phyloP scores from a whole-genome alignment of 1,140 invertebrate species.

The Babylonia areolata region DNA sequence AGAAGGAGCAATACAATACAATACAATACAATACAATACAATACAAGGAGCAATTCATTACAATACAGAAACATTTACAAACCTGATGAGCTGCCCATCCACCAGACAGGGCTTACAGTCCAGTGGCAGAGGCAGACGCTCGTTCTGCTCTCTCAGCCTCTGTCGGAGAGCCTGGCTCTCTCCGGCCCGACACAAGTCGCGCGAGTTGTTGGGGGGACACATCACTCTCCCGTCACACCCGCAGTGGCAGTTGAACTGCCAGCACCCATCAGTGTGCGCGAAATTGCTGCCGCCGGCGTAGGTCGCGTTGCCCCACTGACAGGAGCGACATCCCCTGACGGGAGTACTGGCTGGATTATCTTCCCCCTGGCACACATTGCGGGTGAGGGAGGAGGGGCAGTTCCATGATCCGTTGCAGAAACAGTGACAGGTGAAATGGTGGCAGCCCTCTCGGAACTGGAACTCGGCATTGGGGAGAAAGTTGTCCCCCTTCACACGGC shows the following conservation, averaged over 20 bases:
- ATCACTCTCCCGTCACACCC: conserved; percentile 36
- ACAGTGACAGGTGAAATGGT: conserved; percentile 58
- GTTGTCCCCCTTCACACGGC: conserved; percentile 42
- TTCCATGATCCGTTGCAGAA: conserved; percentile 57
- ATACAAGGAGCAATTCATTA: too few species aligned
- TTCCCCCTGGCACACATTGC: conserved; percentile 49
- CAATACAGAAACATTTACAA: too few species aligned
- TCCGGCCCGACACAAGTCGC: conserved; percentile 23
- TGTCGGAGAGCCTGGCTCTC: background rate
- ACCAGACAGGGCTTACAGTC: conserved; percentile 47
- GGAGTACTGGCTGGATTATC: background rate
- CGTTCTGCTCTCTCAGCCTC: background rate
- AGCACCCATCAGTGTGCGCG: conserved; percentile 45
- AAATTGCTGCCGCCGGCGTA: conserved; percentile 39
- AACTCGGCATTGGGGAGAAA: conserved; percentile 44
- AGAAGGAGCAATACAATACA: too few species aligned
- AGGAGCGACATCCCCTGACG: conserved; percentile 20
- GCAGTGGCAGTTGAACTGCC: conserved; percentile 44
- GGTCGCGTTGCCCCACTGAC: conserved; percentile 32
- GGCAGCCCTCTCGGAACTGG: conserved; percentile 51
- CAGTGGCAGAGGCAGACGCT: background rate
- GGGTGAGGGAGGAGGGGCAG: conserved; percentile 50
- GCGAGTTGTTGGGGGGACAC: conserved; percentile 32
- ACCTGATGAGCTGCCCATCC: conserved; percentile 44
- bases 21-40: too few species aligned